These are phyloP conservation scores for Scaptomyza parva DNA, from an alignment of 2,888 invertebrate species.

Conservation along the genomic window DNA sequence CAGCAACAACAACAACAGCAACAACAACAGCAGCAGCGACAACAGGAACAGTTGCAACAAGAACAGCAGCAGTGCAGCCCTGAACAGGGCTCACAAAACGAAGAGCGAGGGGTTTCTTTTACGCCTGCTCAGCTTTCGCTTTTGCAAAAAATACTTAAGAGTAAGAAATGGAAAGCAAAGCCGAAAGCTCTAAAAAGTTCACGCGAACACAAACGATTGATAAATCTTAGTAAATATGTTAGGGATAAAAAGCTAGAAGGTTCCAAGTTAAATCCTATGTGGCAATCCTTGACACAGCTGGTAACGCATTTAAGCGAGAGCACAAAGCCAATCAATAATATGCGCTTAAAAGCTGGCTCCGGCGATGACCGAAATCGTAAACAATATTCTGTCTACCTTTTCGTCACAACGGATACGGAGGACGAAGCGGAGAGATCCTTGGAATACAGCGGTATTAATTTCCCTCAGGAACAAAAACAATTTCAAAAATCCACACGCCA, in stretches of 20 bases:
- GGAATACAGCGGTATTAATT: background rate
- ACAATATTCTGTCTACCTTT: slow-evolving; percentile 52
- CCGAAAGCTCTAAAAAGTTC: background rate
- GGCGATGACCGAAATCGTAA: slow-evolving; percentile 6
- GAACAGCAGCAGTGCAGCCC: background rate
- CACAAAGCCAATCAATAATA: background rate
- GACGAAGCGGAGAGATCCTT: slow-evolving; percentile 6
- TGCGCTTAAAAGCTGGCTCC: slow-evolving; percentile 34
- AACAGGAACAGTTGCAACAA: background rate
- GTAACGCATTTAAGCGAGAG: slow-evolving; percentile 43
- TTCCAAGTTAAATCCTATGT: slow-evolving; percentile 24
- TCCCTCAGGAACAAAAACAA: background rate
- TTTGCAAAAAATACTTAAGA: slow-evolving; percentile 1
- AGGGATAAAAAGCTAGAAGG: slow-evolving; percentile 18
- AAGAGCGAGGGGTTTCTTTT: background rate
- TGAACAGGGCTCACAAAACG: background rate
- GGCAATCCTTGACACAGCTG: slow-evolving; percentile 49
- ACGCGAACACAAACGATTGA: background rate
- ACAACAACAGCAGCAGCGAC: background rate
- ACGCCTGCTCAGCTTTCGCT: background rate
- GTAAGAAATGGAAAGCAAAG: too few species aligned
- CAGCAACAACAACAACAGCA: background rate
- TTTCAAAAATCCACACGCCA: background rate
- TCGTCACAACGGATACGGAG: slow-evolving; percentile 57
- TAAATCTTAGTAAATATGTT: slow-evolving; percentile 53